These are phyloP conservation scores for Brachyrhaphis roseni DNA, from an alignment of 2,797 vertebrate genomes.

Conservation along the genomic window DNA sequence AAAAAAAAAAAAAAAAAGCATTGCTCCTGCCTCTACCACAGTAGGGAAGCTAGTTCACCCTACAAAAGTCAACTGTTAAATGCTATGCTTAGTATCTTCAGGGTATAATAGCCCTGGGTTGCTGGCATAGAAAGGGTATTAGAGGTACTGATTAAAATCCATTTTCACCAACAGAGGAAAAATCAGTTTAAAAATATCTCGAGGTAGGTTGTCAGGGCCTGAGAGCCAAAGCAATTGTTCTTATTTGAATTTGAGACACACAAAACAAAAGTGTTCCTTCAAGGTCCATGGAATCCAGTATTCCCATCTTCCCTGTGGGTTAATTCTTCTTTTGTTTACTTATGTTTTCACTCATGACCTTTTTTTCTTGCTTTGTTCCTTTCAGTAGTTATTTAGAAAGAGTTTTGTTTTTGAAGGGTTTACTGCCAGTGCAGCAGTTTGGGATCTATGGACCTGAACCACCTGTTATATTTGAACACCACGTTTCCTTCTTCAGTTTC, in stretches of 20 bases:
- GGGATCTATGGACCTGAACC: not conserved
- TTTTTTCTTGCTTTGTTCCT: not conserved
- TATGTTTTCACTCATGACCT: not conserved
- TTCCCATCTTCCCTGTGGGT: not conserved
- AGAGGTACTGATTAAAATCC: not conserved
- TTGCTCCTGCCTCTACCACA: not conserved
- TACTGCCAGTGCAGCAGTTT: not conserved
- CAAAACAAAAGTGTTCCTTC: not conserved
- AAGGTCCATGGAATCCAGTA: not conserved
- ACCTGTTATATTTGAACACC: not conserved
- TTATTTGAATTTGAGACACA: not conserved
- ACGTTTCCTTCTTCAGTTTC: not conserved
- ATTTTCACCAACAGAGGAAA: not conserved
- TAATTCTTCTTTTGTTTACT: not conserved
- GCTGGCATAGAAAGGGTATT: not conserved
- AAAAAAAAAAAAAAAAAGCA: not conserved
- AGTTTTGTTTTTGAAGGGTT: not conserved
- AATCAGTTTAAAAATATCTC: not conserved
- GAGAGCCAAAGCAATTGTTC: not conserved
- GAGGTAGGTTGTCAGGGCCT: not conserved
- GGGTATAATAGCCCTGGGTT: not conserved
- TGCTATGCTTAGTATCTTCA: not conserved
- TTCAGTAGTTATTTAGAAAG: not conserved
- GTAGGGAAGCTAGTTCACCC: not conserved
- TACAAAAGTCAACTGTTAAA: not conserved